Conservation (phyloP, 1,140 invertebrate genomes). For the Bombus pascuorum region DNA sequence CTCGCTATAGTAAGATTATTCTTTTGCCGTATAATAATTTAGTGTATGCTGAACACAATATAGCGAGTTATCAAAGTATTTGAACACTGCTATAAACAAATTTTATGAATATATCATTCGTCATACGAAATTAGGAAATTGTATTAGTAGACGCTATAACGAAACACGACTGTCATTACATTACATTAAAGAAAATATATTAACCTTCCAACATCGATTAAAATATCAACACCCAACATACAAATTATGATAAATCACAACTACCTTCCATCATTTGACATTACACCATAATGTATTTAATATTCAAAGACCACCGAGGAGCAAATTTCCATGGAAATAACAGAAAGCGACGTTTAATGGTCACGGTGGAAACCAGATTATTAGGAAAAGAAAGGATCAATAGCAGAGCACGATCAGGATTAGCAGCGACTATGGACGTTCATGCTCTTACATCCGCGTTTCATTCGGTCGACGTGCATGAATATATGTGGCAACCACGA, state of each 20-base stretch:
- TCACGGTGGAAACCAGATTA: constrained; percentile 17
- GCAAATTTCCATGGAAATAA: constrained; percentile 2
- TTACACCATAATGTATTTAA: no score
- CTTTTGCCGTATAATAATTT: neutral
- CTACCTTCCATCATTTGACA: no score
- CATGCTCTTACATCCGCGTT: constrained; percentile 41
- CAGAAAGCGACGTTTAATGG: neutral
- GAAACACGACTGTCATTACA: no score
- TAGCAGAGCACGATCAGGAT: constrained; percentile 54
- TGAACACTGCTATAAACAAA: neutral
- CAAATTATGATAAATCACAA: neutral
- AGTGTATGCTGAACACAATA: neutral
- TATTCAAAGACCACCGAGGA: neutral
- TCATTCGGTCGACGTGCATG: constrained; percentile 29
- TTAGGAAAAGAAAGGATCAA: constrained; percentile 25
- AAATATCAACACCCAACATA: neutral
- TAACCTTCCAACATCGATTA: neutral
- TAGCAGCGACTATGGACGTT: constrained; percentile 47
- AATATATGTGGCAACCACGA: constrained; percentile 45
- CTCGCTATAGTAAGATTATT: neutral
- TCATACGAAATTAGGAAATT: no score
- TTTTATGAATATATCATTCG: neutral
- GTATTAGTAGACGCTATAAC: no score
- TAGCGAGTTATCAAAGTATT: neutral
- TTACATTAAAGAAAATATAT: neutral